Evolutionary conservation across 2,888 invertebrate genomes (phyloP), one percentile per base, ranked within the genome.

Genomic region (Polydrusus cervinus): DNA sequence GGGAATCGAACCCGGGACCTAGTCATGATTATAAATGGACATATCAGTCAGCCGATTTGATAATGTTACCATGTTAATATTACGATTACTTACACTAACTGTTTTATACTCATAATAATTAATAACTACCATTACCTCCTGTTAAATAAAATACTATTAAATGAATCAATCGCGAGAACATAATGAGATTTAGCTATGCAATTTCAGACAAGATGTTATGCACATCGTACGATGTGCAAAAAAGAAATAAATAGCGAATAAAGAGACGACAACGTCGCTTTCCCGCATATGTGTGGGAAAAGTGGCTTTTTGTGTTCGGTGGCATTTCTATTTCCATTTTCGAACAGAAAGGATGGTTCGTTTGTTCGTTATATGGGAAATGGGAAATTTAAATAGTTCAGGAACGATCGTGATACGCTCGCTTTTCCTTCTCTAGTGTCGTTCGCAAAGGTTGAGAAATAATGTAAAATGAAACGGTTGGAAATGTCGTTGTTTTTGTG

Each of bases 241-340:
- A 71, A 66, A 38, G 30, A 73, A 73, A 73, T 67, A 73, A 73
- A 73, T 67, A 65, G 40, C 38, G 34, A 66, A 67, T 67, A 73
- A 67, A 61, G 55, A 55, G 67, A 61, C 72, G 72, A 61, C 65
- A 65, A 62, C 47, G 47, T 47, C 69, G 69, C 69, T 40, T 47
- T 49, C 60, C 45, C 43, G 47, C 69, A 61, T 69, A 55, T 61
- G 61, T 69, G 38, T 67, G 62, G 74, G 55, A 64, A 74, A 70
- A 74, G 74, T 74, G 74, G 70, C 74, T 74, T 74, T 70, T 69
- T 74, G 70, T 70, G 74, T 74, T 74, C 74, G 60, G 70, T 74
- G 74, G 74, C 74, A 74, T 74, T 74, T 74, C 74, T 65, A 70
- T 74, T 74, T 74, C 69, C 70, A 74, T 74, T 74, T 57, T 34